Base-by-base conservation (phyloP, 2,888 invertebrate genomes). In the Andrena praecox region DNA sequence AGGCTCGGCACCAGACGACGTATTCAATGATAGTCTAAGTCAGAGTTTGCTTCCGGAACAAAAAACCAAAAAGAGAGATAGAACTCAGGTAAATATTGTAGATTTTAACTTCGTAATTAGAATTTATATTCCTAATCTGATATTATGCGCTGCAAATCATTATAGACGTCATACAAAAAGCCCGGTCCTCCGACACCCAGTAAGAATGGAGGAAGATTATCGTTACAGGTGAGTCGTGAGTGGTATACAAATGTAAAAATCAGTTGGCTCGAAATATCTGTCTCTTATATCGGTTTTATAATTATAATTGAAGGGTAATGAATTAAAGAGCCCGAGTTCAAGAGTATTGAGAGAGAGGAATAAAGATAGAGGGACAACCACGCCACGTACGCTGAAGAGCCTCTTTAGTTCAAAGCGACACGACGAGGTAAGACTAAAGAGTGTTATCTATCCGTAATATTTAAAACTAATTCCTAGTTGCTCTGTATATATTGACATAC, bases 121-220 rank as follows among this genome's bases (percentile, higher is more conserved):
- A 72, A 59, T 48, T 60, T 16, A 27, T 2, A n/a, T 74, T 66
- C 60, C 27, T 66, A 8, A 64, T 66, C 33, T 64, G 24, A 59
- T 56, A 7, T 62, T 50, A 62, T 71, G 24, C 63, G 56, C 59
- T 31, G 20, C 42, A n/a, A 27, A 83, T 69, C 52, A 16, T 87
- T 84, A 82, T 96, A 96, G 93, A 97, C 96, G 0, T 96, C 97
- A 0, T 98, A 98, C 93, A 97, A 97, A 95, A 96, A 96, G 90
- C 98, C 98, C 0, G 98, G 98, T 0, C 98, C 97, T 63, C 98
- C 98, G 31, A 98, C 98, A 0, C 98, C 98, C 0, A 97, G 97
- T 94, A 98, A 97, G 94, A 96, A 97, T 92, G 97, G 97, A 12
- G 96, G 96, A 1, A 95, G 97, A 83, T 94, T 96, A 8, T 97